phyloP scores from a whole-genome alignment of 2,888 invertebrate genomes.

The Oligia latruncula region DNA sequence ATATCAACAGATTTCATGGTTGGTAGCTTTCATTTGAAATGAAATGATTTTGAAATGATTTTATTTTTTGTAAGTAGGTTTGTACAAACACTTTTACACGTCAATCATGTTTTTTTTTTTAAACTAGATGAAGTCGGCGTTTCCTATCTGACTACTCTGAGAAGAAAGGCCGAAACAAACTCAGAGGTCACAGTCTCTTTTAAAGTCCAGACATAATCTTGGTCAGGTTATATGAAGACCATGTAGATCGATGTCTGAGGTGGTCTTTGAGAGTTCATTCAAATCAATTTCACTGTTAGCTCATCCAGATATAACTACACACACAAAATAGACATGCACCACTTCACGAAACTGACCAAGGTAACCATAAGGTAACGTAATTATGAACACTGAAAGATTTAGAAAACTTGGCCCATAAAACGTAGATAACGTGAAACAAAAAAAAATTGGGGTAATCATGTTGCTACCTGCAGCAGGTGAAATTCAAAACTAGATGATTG shows the following conservation, averaged over 20 bases:
- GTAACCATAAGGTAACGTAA: not conserved
- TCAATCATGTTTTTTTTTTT: too few relatives aligned
- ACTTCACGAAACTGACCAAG: not conserved
- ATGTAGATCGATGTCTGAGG: too few relatives aligned
- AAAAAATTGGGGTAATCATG: slow-evolving; percentile 2
- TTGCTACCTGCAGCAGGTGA: not conserved
- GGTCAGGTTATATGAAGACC: too few relatives aligned
- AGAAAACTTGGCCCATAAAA: slow-evolving; percentile 10
- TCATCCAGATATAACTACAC: not conserved
- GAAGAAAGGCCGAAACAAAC: too few relatives aligned
- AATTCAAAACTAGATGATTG: slow-evolving; percentile 22
- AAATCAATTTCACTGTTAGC: not conserved
- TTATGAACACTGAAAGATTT: not conserved
- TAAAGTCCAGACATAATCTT: too few relatives aligned
- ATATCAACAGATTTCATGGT: not conserved
- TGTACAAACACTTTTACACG: too few relatives aligned
- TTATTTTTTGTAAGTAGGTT: too few relatives aligned
- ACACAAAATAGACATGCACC: slow-evolving; percentile 8
- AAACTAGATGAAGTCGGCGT: too few relatives aligned
- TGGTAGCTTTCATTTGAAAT: too few relatives aligned
- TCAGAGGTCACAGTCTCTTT: too few relatives aligned
- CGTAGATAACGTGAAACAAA: slow-evolving; percentile 5
- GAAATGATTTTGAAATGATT: too few relatives aligned
- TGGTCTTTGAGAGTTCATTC: not conserved
- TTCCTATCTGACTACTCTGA: too few relatives aligned